Conservation (phyloP, 2,888 invertebrate genomes). For the Globia sparganii region DNA sequence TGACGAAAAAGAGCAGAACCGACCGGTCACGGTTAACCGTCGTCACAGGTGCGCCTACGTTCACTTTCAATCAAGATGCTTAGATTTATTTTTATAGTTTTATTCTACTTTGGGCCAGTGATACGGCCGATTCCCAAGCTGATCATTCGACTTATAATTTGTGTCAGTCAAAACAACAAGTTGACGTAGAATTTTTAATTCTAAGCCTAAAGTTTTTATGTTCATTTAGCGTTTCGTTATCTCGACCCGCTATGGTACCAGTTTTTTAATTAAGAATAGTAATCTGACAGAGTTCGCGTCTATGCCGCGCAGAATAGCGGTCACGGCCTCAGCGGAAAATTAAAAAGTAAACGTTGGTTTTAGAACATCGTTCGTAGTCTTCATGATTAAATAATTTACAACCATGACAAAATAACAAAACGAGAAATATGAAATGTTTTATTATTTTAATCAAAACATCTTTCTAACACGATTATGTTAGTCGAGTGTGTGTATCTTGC, state of each 20-base stretch:
- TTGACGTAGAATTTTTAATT: conserved; percentile 35
- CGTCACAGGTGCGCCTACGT: conserved; percentile 86
- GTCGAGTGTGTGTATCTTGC: conserved; percentile 44
- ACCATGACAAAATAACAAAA: conserved; percentile 63
- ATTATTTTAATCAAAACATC: conserved; percentile 48
- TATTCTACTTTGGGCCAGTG: conserved; percentile 56
- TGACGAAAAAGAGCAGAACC: conserved; percentile 79
- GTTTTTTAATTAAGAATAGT: conserved; percentile 76
- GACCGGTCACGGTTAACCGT: conserved; percentile 81
- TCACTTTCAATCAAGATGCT: conserved; percentile 86
- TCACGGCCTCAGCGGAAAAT: conserved; percentile 70
- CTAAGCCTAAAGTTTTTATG: conserved; percentile 59
- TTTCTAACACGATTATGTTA: conserved; percentile 45
- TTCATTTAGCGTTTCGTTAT: conserved; percentile 63
- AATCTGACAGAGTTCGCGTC: conserved; percentile 72
- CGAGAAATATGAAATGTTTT: conserved; percentile 39
- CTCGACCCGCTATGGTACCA: conserved; percentile 64
- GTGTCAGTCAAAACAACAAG: conserved; percentile 39
- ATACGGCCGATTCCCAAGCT: conserved; percentile 53
- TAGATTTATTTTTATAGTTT: conserved; percentile 79
- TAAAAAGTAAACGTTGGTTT: conserved; percentile 66
- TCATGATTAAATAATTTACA: conserved; percentile 56
- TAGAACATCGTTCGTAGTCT: conserved; percentile 54
- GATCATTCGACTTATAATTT: conserved; percentile 48
- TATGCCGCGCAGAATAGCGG: conserved; percentile 70